Evolutionary conservation across 2,888 invertebrate genomes (phyloP), one percentile per base, ranked within the genome.

Genomic region (Oscheius sp.): DNA sequence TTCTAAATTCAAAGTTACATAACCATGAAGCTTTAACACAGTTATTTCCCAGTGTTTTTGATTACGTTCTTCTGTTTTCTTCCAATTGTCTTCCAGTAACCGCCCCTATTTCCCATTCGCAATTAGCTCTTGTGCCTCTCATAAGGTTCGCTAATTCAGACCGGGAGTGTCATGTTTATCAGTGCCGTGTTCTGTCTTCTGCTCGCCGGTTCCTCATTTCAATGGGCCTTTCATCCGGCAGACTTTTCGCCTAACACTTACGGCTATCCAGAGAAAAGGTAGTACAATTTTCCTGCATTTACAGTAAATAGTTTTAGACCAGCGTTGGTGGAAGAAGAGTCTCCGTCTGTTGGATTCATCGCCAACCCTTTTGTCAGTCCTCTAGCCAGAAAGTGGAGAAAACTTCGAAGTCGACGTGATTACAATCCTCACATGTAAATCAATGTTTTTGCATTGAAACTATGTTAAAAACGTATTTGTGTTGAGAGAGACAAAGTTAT

Each of bases 351-450:
- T 33, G 65, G 57, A 1, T 73, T 63, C 65, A 53, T 73, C 63
- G 65, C 60, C 66, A 74, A 74, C 50, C 70, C 60, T 7, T 74
- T 74, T 53, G 74, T 74, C 51, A 74, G 74, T 37, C 74, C 74
- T 47, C 57, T 74, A 2, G 70, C 70, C n/a, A 29, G 70, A 21
- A 70, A 70, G 51, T 74, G 74, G 74, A 70, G 74, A 62, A 70
- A 70, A 47, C 70, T 74, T 13, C 37, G 74, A 48, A 74, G 42
- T 21, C 60, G 74, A 32, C 63, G 74, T 33, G 63, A 66, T 33
- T 48, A 71, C 33, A 47, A n/a, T 53, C 53, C 21, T 42, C 42
- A 42, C 42, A 42, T 42, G 29, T 53, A 29, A 53, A 53, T 53
- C 29, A 10, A 53, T 53, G 53, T 53, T 11, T 53, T 42, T 7